Base-by-base conservation (phyloP, 2,888 invertebrate genomes). In the Brachyptera risi region DNA sequence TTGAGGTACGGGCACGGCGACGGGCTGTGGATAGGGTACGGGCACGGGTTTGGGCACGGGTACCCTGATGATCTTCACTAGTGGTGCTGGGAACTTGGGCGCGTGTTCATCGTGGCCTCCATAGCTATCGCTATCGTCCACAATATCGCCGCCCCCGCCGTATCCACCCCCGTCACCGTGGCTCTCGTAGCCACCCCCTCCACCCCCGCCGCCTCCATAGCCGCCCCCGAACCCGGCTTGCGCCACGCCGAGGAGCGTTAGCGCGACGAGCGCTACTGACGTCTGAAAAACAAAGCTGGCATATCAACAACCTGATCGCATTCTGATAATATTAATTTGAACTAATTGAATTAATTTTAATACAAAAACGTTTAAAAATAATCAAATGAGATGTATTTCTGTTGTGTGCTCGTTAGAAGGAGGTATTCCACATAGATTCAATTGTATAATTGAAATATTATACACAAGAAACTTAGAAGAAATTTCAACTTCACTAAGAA, bases 41-140 rank as follows among this genome's bases (percentile, higher is more conserved):
- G 62, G 23, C 54, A 61, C 35, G 57, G 58, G 35, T 47, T 62
- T 50, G 21, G 62, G 62, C 35, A 62, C 62, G 15, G 58, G 26
- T 19, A 58, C 50, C 13, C 57, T 23, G 27, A 58, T 54, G 7
- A 60, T 2, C 44, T 54, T 60, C 35, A 60, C 56, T 19, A 60
- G n/a, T 2, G 60, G 60, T 5, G 56, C n/a, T 4, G 5, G 26
- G 19, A 31, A 44, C 24, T 56, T 37, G 19, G 38, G 42, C 17
- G 40, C 40, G 35, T 56, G 56, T 11, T 38, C 44, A 27, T 54
- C 51, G 47, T 61, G 56, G 13, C 56, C 61, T 0, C 61, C 56
- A 38, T 27, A 56, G 57, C 56, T 44, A 37, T 47, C 61, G 17
- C 19, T 23, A 21, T 37, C 24, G 56, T 35, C 35, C 38, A 44